These are phyloP conservation scores for Latheticus oryzae DNA, from an alignment of 2,888 invertebrate genomes.

Conservation along the genomic window DNA sequence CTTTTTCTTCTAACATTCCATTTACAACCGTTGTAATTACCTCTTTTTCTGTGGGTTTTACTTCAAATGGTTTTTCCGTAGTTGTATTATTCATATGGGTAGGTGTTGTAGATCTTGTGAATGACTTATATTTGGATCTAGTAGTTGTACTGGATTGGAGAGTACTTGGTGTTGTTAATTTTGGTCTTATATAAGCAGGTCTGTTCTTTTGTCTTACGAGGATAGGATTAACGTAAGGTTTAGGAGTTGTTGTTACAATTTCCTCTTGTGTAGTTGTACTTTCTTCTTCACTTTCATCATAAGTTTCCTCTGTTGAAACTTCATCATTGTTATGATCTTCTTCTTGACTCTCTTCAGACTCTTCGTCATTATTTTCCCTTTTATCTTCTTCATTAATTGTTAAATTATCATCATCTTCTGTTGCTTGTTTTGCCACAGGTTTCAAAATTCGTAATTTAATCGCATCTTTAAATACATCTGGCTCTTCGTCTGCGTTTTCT, in stretches of 20 bases:
- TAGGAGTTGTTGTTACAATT: conserved; percentile 20
- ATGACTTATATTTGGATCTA: conserved; percentile 10
- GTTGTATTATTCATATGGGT: conserved; percentile 16
- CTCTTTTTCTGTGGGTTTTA: conserved; percentile 20
- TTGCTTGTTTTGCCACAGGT: conserved; percentile 41
- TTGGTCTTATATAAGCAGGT: conserved; percentile 30
- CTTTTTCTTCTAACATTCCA: not conserved
- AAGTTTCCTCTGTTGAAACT: conserved; percentile 7
- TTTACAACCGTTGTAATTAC: not conserved
- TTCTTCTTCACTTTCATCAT: conserved; percentile 30
- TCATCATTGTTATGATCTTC: conserved; percentile 2
- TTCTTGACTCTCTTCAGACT: too few relatives aligned
- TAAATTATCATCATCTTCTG: conserved; percentile 4
- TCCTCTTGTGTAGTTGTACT: too few relatives aligned
- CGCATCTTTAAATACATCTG: too few relatives aligned
- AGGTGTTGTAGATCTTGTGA: conserved; percentile 21
- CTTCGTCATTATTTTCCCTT: too few relatives aligned
- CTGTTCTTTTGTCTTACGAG: conserved; percentile 32
- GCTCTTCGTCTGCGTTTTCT: conserved; percentile 43
- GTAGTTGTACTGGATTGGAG: conserved; percentile 8
- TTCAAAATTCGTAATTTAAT: too few relatives aligned
- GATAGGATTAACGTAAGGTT: conserved; percentile 37
- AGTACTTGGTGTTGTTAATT: conserved; percentile 33
- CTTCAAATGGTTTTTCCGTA: conserved; percentile 11
- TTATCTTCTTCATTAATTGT: too few relatives aligned